These are phyloP conservation scores for Dynastes maya DNA, from an alignment of 2,888 invertebrate species.

Conservation along the genomic window DNA sequence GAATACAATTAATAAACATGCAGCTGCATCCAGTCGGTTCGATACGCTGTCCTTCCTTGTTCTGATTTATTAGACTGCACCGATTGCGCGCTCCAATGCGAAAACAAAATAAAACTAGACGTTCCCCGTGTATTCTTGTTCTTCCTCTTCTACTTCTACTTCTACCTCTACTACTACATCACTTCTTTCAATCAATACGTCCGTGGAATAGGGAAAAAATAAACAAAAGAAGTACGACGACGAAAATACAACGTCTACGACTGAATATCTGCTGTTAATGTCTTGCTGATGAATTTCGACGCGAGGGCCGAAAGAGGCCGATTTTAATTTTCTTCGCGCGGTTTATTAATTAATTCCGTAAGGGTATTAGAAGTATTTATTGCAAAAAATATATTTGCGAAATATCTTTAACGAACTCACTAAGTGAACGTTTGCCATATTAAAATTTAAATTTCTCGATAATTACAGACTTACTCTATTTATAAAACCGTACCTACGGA, in stretches of 20 bases:
- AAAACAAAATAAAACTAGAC: conserved; percentile 59
- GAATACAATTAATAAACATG: conserved; percentile 68
- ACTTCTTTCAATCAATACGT: conserved; percentile 58
- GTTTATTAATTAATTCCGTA: conserved; percentile 24
- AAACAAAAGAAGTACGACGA: conserved; percentile 39
- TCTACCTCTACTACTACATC: conserved; percentile 41
- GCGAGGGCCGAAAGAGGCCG: background rate
- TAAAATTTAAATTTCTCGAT: background rate
- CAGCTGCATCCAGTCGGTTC: conserved; percentile 63
- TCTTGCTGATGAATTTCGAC: conserved; percentile 45
- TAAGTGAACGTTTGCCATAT: background rate
- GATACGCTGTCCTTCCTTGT: conserved; percentile 63
- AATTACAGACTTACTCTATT: too few species aligned
- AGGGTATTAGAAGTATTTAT: conserved; percentile 17
- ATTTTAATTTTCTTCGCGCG: conserved; percentile 28
- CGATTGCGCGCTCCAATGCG: conserved; percentile 62
- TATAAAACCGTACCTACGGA: too few species aligned
- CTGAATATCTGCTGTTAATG: conserved; percentile 45
- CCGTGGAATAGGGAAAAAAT: conserved; percentile 55
- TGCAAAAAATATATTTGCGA: conserved; percentile 19
- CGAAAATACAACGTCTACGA: conserved; percentile 43
- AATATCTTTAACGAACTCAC: background rate
- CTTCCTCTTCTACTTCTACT: conserved; percentile 44
- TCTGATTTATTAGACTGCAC: conserved; percentile 67
- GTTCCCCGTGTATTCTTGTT: conserved; percentile 48